Evolutionary conservation across 1,140 invertebrate genomes (phyloP).

Genomic region (Dreissena polymorpha): DNA sequence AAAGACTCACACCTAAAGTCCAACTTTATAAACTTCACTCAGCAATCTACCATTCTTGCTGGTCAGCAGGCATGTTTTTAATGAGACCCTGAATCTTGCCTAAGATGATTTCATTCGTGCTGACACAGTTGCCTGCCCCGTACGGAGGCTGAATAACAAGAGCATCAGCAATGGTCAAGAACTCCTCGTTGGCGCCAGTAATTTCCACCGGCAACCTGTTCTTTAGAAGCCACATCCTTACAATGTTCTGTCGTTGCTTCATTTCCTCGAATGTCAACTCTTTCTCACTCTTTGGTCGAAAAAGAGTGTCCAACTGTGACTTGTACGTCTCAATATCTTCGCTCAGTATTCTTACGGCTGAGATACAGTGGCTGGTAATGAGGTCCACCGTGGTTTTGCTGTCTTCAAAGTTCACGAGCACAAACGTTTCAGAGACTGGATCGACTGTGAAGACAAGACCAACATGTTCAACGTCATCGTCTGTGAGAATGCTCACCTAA

Average conservation of each 20-base stretch:
- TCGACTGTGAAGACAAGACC: constrained; percentile 78
- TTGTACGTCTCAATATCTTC: constrained; percentile 62
- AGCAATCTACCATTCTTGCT: constrained; percentile 64
- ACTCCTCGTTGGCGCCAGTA: constrained; percentile 60
- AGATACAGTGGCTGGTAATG: constrained; percentile 67
- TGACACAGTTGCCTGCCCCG: constrained; percentile 71
- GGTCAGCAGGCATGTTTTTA: constrained; percentile 76
- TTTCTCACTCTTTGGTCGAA: constrained; percentile 56
- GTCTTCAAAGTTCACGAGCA: constrained; percentile 69
- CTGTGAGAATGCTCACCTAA: constrained; percentile 64
- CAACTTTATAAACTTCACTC: no score
- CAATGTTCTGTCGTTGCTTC: constrained; percentile 60
- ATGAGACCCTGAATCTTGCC: constrained; percentile 77
- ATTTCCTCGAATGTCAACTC: constrained; percentile 66
- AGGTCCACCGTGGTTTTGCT: constrained; percentile 61
- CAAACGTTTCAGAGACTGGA: constrained; percentile 75
- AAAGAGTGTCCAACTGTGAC: constrained; percentile 66
- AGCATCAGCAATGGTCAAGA: constrained; percentile 72
- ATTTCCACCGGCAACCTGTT: constrained; percentile 73
- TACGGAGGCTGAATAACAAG: constrained; percentile 76
- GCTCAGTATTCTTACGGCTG: constrained; percentile 61
- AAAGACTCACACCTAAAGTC: no score
- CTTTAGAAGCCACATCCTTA: constrained; percentile 75
- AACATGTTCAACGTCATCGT: constrained; percentile 65
- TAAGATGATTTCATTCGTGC: constrained; percentile 78